Base-by-base conservation (phyloP, 2,113 vertebrate genomes). In the Antechinus flavipes region DNA sequence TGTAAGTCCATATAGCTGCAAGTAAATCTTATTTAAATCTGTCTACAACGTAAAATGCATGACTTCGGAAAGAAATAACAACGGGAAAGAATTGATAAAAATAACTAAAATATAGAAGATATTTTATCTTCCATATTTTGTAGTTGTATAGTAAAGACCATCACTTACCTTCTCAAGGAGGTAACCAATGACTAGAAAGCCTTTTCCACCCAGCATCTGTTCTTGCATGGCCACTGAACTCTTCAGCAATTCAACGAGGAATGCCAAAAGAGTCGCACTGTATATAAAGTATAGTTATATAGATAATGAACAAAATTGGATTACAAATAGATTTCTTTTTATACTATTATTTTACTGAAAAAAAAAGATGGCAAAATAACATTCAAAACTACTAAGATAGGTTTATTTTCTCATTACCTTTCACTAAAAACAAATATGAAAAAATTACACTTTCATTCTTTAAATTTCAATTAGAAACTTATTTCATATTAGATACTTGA, bases 201-300 rank as follows among this genome's bases (percentile, higher is more conserved):
- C 99, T 98, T 99, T 99, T 97, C 99, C 99, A 97, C 99, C 99
- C 96, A 99, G 98, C 99, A 99, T 99, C 99, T 99, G 99, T 91
- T 99, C 99, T 98, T 99, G 99, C 99, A 99, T 99, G 98, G 99
- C 99, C 97, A 99, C 99, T 23, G 99, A 99, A 98, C 99, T 99
- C 99, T 99, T 99, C 95, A 99, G 99, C 92, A 99, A 98, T 97
- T 99, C 99, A 97, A 99, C 98, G 97, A 99, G 98, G 98, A 99
- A 99, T 94, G 99, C 99, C 98, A 99, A 98, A 49, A 99, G 99
- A 90, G 99, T 99, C 93, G 99, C 99, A 97, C 99, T 99, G 98
- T 93, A 98, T 95, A n/a, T 96, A 98, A 98, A 98, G 94, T 97
- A 98, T 30, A 96, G 58, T 96, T 96, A 93, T 52, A 95, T 96